Conservation (phyloP, 2,113 vertebrate genomes). For the Merops nubicus region DNA sequence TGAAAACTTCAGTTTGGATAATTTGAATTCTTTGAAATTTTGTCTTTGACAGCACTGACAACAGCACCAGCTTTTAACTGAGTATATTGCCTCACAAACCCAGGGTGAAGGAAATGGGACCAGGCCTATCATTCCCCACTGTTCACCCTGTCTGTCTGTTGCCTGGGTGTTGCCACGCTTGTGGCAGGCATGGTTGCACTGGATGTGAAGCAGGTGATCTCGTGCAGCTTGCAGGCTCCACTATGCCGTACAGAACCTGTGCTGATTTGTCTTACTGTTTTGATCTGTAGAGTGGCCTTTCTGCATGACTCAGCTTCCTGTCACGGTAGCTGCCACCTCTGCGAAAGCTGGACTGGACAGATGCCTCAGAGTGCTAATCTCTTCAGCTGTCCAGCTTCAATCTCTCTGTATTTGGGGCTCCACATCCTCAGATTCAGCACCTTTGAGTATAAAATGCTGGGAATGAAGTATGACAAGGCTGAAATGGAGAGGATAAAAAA, state of each 20-base stretch:
- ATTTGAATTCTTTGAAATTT: not conserved
- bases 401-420: not conserved
- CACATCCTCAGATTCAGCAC: not conserved
- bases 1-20: constrained; percentile 42
- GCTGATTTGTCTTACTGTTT: not conserved
- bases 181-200: not conserved
- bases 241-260: not conserved
- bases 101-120: not conserved
- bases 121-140: not conserved
- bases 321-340: constrained; percentile 7
- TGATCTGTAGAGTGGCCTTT: not conserved
- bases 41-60: not conserved
- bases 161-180: not conserved
- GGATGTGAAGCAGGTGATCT: not conserved
- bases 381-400: not conserved
- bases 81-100: not conserved
- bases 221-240: not conserved
- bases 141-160: not conserved
- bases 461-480: not conserved
- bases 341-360: not conserved
- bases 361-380: not conserved
- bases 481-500: not conserved
- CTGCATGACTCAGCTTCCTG: constrained; percentile 57
- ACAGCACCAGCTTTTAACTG: not conserved
- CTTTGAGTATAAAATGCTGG: not conserved